A percentile compares a stretch with the other conserved stretches of the same genome.
phyloP scores from a whole-genome alignment of 2,113 vertebrate genomes.

The Aphyosemion australe region DNA sequence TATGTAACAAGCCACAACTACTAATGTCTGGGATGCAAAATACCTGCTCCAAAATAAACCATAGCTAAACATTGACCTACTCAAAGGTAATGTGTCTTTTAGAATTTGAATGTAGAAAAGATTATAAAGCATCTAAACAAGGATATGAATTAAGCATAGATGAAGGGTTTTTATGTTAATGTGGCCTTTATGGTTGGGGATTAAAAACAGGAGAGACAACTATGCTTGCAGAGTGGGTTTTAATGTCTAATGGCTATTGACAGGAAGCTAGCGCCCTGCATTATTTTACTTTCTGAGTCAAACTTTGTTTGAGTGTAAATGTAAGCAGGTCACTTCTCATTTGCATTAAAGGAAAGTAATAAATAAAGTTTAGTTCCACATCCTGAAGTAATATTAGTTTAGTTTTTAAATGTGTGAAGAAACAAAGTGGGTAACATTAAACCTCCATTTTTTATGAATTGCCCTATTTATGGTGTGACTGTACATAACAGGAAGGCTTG shows the following conservation, averaged over 20 bases:
- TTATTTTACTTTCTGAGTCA: slow-evolving; percentile 38
- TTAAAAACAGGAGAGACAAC: slow-evolving; percentile 30
- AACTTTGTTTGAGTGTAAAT: slow-evolving; percentile 34
- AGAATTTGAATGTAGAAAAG: not conserved
- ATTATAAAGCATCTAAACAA: not conserved
- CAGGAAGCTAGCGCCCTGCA: slow-evolving; percentile 27
- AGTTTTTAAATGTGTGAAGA: not conserved
- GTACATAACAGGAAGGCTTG: slow-evolving; percentile 42
- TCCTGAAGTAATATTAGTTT: slow-evolving; percentile 20
- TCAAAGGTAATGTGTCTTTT: not conserved
- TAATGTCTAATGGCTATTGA: slow-evolving; percentile 39
- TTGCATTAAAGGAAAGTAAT: slow-evolving; percentile 23
- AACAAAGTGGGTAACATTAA: slow-evolving; percentile 6
- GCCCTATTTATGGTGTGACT: slow-evolving; percentile 19
- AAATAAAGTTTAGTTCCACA: not conserved
- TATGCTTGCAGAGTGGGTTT: slow-evolving; percentile 25
- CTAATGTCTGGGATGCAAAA: too few species aligned
- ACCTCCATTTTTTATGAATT: slow-evolving; percentile 21
- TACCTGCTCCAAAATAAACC: not conserved
- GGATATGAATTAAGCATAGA: not conserved
- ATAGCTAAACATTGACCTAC: not conserved
- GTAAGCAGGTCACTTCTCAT: slow-evolving; percentile 54
- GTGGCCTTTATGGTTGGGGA: slow-evolving; percentile 29
- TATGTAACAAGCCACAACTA: too few species aligned
- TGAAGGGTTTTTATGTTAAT: slow-evolving; percentile 7